Evolutionary conservation across 2,113 vertebrate species (phyloP).

Genomic region (Cygnus buccinator): DNA sequence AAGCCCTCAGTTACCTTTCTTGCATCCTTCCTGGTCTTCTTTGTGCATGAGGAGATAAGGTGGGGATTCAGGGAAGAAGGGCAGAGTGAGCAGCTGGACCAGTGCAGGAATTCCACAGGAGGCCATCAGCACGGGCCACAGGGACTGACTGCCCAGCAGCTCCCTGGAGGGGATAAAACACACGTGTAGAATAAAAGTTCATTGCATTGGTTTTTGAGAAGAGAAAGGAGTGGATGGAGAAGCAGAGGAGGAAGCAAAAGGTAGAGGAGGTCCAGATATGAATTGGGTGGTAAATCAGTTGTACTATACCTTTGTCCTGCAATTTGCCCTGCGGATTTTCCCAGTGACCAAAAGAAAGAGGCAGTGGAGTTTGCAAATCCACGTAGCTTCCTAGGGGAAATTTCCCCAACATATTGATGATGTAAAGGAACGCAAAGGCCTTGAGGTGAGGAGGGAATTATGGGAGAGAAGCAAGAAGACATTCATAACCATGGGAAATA

Average conservation of each 20-base stretch:
- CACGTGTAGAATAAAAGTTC: rapidly evolving
- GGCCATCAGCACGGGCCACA: constrained; percentile 84
- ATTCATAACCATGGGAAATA: neutral
- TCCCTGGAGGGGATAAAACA: constrained; percentile 60
- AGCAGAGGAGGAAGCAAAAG: neutral
- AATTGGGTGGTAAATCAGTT: neutral
- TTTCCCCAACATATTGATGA: constrained; percentile 80
- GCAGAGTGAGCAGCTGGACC: constrained; percentile 74
- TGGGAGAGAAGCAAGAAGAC: neutral
- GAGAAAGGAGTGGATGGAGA: neutral
- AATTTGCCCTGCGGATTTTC: constrained; percentile 85
- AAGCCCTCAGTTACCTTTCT: constrained; percentile 71
- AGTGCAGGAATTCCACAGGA: constrained; percentile 74
- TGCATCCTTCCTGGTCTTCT: constrained; percentile 76
- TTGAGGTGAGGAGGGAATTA: neutral
- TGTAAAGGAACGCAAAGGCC: constrained; percentile 69
- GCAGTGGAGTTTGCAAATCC: constrained; percentile 79
- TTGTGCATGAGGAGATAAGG: constrained; percentile 79
- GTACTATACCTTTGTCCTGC: constrained; percentile 83
- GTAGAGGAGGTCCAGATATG: neutral
- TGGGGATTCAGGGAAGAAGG: constrained; percentile 78
- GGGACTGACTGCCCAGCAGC: constrained; percentile 82
- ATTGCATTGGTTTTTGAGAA: neutral
- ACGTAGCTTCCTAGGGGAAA: constrained; percentile 79
- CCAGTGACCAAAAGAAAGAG: constrained; percentile 75